These are phyloP conservation scores for Halcyon chelicuti DNA, from an alignment of 2,797 vertebrate species.

Conservation along the genomic window DNA sequence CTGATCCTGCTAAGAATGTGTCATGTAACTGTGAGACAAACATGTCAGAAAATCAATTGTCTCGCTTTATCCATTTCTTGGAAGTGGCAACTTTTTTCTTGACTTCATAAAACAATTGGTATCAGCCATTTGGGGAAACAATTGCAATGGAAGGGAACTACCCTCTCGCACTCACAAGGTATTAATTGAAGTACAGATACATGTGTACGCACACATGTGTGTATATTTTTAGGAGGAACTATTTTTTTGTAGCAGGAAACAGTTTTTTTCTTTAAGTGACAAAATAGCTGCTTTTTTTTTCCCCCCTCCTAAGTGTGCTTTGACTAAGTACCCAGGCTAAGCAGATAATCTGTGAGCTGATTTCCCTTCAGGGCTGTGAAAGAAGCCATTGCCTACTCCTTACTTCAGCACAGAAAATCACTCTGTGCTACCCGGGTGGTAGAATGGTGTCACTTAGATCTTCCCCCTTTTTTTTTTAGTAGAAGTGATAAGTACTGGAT, in stretches of 20 bases:
- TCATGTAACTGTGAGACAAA: slow-evolving; percentile 12
- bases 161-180: not conserved
- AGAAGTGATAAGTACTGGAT: slow-evolving; percentile 31
- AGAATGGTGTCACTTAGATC: not conserved
- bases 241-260: not conserved
- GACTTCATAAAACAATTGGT: not conserved
- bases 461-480: not conserved
- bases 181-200: not conserved
- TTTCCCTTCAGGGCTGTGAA: not conserved
- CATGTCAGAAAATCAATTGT: slow-evolving; percentile 43
- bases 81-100: not conserved
- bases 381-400: not conserved
- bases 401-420: not conserved
- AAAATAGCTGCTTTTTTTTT: not conserved
- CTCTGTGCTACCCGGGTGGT: not conserved
- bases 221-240: not conserved
- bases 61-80: not conserved
- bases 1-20: not conserved
- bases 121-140: not conserved
- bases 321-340: not conserved
- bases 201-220: too few species aligned
- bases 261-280: not conserved
- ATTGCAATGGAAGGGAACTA: not conserved
- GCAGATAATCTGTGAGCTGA: not conserved
- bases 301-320: not conserved